These are phyloP conservation scores for Eupeodes luniger DNA, from an alignment of 2,888 invertebrate species.

Conservation along the genomic window DNA sequence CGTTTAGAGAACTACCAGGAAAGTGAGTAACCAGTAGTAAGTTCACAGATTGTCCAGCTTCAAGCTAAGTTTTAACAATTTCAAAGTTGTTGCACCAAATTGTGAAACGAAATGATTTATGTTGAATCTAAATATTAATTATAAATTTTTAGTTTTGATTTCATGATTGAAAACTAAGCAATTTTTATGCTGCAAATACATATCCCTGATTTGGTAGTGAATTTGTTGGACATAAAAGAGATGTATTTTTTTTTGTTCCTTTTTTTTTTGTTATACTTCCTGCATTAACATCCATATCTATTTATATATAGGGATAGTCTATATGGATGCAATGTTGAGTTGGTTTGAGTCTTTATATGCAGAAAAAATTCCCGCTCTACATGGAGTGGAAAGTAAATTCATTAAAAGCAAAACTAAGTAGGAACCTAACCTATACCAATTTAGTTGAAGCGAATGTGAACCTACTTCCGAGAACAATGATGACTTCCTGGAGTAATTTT, in stretches of 20 bases:
- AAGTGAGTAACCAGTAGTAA: too few relatives aligned
- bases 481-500: constrained; percentile 34
- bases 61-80: too few relatives aligned
- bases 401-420: constrained; percentile 42
- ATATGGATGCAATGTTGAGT: constrained; percentile 9
- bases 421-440: constrained; percentile 12
- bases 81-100: too few relatives aligned
- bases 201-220: not conserved
- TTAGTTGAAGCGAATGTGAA: constrained; percentile 24
- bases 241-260: constrained; percentile 12
- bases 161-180: not conserved
- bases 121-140: too few relatives aligned
- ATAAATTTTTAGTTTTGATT: too few relatives aligned
- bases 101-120: too few relatives aligned
- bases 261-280: constrained; percentile 18
- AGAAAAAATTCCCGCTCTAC: constrained; percentile 1
- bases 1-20: too few relatives aligned
- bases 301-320: not conserved
- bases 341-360: constrained; percentile 7
- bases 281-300: not conserved
- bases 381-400: constrained; percentile 52
- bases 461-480: constrained; percentile 47
- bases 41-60: too few relatives aligned
- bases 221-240: not conserved
- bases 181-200: not conserved